Evolutionary conservation across 2,888 invertebrate genomes (phyloP), one percentile per base, ranked within the genome.

Genomic region (Aleiodes alternator): DNA sequence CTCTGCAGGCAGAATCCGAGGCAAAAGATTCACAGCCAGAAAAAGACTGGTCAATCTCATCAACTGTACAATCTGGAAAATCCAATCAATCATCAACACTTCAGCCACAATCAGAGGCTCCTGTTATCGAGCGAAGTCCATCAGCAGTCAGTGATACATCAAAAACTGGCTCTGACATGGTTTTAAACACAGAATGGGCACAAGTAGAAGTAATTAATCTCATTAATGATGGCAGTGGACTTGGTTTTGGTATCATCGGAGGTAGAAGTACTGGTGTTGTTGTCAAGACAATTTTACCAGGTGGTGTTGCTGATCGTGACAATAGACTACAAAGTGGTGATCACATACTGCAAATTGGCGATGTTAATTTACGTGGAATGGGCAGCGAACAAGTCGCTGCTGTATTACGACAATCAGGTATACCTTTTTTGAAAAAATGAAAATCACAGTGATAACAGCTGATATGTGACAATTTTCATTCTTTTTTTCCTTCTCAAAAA

Each of bases 241-340:
- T 99, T 82, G 99, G 99, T 53, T 99, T 99, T 91, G 99, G 99
- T 84, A 99, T 99, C 85, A 98, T 99, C 86, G 99, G 99, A 31
- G 97, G 96, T 68, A 94, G 98, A 83, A 97, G 97, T 82, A 98
- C 98, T 81, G 99, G 99, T 6, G 99, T 99, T n/a, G 98, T 99
- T 79, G 98, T 99, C 12, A 99, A 99, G 90, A 99, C 99, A 14
- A 98, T 99, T 82, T 91, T 99, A 76, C 97, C 98, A 0, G 99
- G 98, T 6, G 99, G 99, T 72, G 98, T 98, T 3, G 98, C 99
- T 8, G 98, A 99, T 90, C 93, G 97, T 83, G 98, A 99, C 92
- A 96, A 96, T 78, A 94, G 98, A 71, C 92, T 99, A 81, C 97
- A 97, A 90, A 96, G 98, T 90, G 99, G 99, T 8, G 99, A 99